Base-by-base conservation (phyloP, 1,140 invertebrate genomes). In the Centruroides sculpturatus region DNA sequence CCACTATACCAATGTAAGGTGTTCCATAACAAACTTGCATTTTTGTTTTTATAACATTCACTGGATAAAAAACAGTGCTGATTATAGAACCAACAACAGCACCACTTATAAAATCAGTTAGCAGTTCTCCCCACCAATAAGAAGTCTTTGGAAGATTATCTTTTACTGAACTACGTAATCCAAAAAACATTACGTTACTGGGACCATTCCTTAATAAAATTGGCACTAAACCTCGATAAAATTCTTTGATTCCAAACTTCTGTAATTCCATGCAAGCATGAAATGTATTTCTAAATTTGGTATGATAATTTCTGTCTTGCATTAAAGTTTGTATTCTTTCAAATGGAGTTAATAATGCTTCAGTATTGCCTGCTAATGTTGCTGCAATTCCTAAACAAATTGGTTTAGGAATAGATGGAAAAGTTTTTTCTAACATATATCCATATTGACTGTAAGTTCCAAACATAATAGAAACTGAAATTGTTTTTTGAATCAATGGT, bases 21-120 rank as follows among this genome's bases (percentile, higher is more conserved):
- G 89, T 90, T n/a, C 94, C 94, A 59, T 98, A 75, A 68, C 84
- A 81, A 66, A 82, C 86, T 74, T 99, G 95, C 85, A 98, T 92
- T 55, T 86, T 82, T 54, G 96, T 86, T 78, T 98, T 98, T 23
- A 97, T 82, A 48, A 98, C 92, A 80, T 99, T 99, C n/a, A 98
- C 74, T 0, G 96, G 96, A 78, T 95, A 99, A 77, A 95, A 97
- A 6, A 95, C 61, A 34, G 92, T 95, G 70, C 91, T 95, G 12
- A 95, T 86, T 55, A 88, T 79, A 35, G 92, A 93, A 56, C 96
- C 96, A 36, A 98, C 88, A 10, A 92, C 72, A n/a, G 92, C 94
- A 53, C 96, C 96, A 66, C 85, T 86, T 36, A 93, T 68, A 81
- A 98, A 94, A 78, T 97, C 80, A 70, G 81, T 76, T 68, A 81